Conservation (phyloP, 2,888 invertebrate species). For the Cylloceria caligata region DNA sequence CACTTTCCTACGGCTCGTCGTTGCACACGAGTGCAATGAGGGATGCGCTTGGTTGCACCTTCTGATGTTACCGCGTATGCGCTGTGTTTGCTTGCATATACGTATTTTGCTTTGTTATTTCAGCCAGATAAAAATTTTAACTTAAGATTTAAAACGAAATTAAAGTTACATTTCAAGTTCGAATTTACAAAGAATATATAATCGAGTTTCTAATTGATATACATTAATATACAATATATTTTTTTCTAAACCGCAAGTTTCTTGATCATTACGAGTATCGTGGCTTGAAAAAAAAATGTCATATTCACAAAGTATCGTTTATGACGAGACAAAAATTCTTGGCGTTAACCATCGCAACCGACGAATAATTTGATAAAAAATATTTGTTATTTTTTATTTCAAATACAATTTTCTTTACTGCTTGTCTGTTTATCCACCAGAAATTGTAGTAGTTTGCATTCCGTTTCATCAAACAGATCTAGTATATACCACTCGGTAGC, state of each 20-base stretch:
- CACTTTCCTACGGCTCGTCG: constrained; percentile 9
- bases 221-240: too few species aligned
- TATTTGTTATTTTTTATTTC: background rate
- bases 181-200: too few species aligned
- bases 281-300: too few species aligned
- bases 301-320: too few species aligned
- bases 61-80: constrained; percentile 22
- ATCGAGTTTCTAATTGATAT: too few species aligned
- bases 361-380: background rate
- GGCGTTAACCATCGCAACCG: background rate
- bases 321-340: too few species aligned
- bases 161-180: too few species aligned
- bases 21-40: background rate
- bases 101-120: background rate
- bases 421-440: background rate
- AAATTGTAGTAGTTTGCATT: background rate
- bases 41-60: background rate
- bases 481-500: constrained; percentile 57
- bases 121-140: background rate
- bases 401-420: background rate
- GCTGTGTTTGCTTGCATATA: background rate
- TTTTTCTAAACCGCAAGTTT: too few species aligned
- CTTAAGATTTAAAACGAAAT: too few species aligned
- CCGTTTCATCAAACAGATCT: constrained; percentile 2
- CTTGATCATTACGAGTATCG: too few species aligned